Percentiles rank a stretch among this genome's conserved stretches.
Evolutionary conservation across 2,113 vertebrate genomes (phyloP).

Genomic region (Puntigrus tetrazona): DNA sequence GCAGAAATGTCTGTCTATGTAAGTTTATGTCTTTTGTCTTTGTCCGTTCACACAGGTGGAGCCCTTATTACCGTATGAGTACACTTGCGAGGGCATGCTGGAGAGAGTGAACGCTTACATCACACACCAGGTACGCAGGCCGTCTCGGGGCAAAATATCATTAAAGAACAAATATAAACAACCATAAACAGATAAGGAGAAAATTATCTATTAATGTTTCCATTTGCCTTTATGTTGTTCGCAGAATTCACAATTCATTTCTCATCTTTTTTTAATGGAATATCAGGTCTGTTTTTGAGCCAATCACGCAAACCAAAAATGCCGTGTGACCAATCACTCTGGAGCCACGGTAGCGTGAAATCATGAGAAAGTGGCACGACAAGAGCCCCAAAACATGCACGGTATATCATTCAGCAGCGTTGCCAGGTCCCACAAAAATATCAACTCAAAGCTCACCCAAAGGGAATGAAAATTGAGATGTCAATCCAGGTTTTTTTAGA

Average conservation of each 20-base stretch:
- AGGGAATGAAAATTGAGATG: too few relatives aligned
- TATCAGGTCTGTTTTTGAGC: neutral
- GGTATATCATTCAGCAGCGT: neutral
- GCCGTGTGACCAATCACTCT: neutral
- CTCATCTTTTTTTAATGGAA: neutral
- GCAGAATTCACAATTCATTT: neutral
- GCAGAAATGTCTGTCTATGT: neutral
- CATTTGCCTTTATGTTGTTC: neutral
- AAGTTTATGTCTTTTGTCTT: slow-evolving; percentile 7
- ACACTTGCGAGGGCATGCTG: slow-evolving; percentile 94
- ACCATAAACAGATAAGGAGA: neutral
- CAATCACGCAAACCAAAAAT: neutral
- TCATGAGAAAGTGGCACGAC: neutral
- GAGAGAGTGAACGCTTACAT: slow-evolving; percentile 93
- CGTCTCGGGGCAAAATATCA: too few relatives aligned
- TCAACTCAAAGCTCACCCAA: neutral
- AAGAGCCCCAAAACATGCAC: too few relatives aligned
- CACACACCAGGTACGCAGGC: slow-evolving; percentile 88
- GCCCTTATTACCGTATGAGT: slow-evolving; percentile 93
- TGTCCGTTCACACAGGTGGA: slow-evolving; percentile 80
- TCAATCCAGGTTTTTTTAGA: too few relatives aligned
- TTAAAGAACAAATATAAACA: neutral
- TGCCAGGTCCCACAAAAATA: neutral
- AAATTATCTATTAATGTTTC: neutral
- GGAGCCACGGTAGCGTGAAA: too few relatives aligned